These are phyloP conservation scores for Acarapis woodi DNA, from an alignment of 1,140 invertebrate genomes.

Conservation along the genomic window DNA sequence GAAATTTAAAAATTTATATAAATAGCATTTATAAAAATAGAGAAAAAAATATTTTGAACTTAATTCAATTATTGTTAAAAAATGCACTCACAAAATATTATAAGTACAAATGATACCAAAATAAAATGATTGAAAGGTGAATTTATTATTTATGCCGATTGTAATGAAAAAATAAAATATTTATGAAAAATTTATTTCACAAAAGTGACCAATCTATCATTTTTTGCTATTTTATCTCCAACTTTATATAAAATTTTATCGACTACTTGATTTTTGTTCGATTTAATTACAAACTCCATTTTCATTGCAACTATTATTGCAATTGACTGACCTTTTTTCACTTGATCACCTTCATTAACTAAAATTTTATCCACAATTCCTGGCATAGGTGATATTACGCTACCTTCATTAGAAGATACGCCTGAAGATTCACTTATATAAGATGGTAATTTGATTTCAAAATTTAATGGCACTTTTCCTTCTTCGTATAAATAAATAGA, in stretches of 20 bases:
- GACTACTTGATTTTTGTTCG: constrained; percentile 39
- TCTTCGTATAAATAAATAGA: neutral
- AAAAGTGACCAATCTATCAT: constrained; percentile 30
- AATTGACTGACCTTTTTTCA: constrained; percentile 50
- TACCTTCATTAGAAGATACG: neutral
- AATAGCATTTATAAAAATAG: too few species aligned
- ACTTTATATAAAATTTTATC: constrained; percentile 35
- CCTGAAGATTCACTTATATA: neutral
- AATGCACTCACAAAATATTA: too few species aligned
- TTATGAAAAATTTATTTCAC: too few species aligned
- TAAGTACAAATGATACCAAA: too few species aligned
- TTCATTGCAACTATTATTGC: constrained; percentile 94
- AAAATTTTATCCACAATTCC: constrained; percentile 73
- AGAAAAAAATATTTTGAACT: too few species aligned
- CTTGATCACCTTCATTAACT: constrained; percentile 41
- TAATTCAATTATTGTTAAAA: too few species aligned
- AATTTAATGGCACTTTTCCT: neutral
- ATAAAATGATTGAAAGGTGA: too few species aligned
- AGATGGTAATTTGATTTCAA: neutral
- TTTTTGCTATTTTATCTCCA: constrained; percentile 57
- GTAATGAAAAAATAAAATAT: too few species aligned
- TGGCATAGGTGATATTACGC: constrained; percentile 49
- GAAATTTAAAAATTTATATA: too few species aligned
- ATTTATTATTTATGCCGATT: too few species aligned
- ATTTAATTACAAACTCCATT: constrained; percentile 85